phyloP scores from a whole-genome alignment of 2,797 vertebrate genomes.

The Pseudochromis fuscus region DNA sequence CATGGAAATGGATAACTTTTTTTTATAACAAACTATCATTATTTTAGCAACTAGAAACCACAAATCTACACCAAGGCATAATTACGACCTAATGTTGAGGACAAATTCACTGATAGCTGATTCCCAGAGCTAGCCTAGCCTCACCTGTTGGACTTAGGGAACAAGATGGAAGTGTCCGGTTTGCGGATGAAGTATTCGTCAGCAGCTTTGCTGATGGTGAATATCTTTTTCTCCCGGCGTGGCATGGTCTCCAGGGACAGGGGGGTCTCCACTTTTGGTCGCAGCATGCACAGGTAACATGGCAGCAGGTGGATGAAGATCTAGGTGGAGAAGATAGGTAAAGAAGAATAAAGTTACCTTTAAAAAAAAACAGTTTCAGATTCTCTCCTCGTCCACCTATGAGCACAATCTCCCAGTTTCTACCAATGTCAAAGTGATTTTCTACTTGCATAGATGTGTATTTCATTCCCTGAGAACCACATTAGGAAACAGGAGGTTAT shows the following conservation, averaged over 20 bases:
- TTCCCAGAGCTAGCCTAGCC: neutral
- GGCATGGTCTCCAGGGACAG: conserved; percentile 68
- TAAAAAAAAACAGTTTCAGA: neutral
- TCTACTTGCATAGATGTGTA: neutral
- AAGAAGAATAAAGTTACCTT: neutral
- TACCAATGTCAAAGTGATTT: neutral
- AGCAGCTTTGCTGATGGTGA: conserved; percentile 76
- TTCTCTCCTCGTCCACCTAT: neutral
- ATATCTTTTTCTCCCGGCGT: conserved; percentile 68
- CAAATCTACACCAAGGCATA: no score
- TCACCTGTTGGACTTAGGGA: conserved; percentile 90
- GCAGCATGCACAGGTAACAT: conserved; percentile 86
- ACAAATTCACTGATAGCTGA: neutral
- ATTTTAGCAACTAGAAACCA: no score
- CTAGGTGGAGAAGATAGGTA: conserved; percentile 63
- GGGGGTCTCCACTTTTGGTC: conserved; percentile 88
- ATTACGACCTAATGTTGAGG: neutral
- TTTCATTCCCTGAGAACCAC: neutral
- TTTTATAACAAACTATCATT: no score
- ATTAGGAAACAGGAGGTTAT: neutral
- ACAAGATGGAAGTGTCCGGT: conserved; percentile 86
- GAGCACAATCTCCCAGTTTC: no score
- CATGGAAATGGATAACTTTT: no score
- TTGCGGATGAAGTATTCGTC: conserved; percentile 95
- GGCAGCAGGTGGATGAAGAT: conserved; percentile 92